Evolutionary conservation across 2,113 vertebrate genomes (phyloP).

Genomic region (Zootoca vivipara): DNA sequence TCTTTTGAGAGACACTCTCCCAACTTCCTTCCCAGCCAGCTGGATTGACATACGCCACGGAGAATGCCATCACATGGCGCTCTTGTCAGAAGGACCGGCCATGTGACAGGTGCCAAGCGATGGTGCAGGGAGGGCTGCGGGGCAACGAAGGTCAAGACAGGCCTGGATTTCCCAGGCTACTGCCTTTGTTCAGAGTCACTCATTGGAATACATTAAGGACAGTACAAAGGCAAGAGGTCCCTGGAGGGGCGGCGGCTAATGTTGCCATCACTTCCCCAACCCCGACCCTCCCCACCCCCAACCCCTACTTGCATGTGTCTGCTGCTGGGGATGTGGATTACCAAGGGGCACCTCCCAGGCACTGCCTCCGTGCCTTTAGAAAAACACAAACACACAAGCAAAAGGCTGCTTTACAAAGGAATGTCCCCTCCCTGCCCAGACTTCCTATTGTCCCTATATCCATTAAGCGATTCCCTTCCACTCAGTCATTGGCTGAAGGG

Average conservation of each 20-base stretch:
- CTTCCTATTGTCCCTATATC: slow-evolving; percentile 36
- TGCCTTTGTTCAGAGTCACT: slow-evolving; percentile 79
- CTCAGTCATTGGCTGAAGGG: slow-evolving; percentile 34
- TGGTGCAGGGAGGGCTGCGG: slow-evolving; percentile 54
- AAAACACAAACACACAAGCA: slow-evolving; percentile 39
- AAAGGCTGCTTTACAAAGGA: slow-evolving; percentile 69
- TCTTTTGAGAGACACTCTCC: not conserved
- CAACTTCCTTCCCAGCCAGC: slow-evolving; percentile 17
- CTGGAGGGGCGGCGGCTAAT: slow-evolving; percentile 55
- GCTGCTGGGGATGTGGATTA: slow-evolving; percentile 39
- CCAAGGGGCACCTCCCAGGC: slow-evolving; percentile 27
- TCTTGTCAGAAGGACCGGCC: slow-evolving; percentile 54
- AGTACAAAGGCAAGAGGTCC: slow-evolving; percentile 78
- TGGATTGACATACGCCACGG: slow-evolving; percentile 66
- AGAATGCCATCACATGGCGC: slow-evolving; percentile 71
- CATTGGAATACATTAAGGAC: slow-evolving; percentile 79
- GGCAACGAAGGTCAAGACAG: slow-evolving; percentile 80
- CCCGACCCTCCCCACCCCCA: not conserved
- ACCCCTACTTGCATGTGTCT: not conserved
- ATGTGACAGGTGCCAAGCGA: slow-evolving; percentile 81
- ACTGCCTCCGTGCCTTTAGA: slow-evolving; percentile 29
- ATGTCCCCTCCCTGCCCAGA: slow-evolving; percentile 26
- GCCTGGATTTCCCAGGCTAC: slow-evolving; percentile 85
- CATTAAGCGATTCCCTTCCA: slow-evolving; percentile 29
- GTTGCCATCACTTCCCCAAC: slow-evolving; percentile 40